Percentiles rank a stretch among this genome's conserved stretches.
Evolutionary conservation across 23 tunicate genomes (phyloP).

Genomic region (Aplidium turbinatum): DNA sequence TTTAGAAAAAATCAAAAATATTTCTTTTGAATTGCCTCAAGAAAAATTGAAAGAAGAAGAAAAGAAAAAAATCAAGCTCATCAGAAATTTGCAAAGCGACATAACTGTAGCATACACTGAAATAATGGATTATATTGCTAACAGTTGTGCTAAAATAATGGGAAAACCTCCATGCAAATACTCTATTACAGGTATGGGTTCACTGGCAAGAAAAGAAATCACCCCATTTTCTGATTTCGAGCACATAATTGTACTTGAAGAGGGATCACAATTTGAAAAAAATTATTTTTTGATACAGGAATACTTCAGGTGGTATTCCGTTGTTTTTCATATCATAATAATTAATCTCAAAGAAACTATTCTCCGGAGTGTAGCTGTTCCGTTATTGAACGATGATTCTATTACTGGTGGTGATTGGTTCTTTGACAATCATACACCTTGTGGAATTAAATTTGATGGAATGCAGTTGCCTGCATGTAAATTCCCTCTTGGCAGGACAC

Average conservation of each 20-base stretch:
- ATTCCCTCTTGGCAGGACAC: slow-evolving; percentile 55
- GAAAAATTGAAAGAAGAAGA: not conserved
- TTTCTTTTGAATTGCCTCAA: not conserved
- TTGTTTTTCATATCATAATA: slow-evolving; percentile 37
- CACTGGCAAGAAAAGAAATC: slow-evolving; percentile 47
- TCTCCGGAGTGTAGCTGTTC: slow-evolving; percentile 17
- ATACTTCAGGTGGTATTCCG: slow-evolving; percentile 63
- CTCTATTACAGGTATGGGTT: slow-evolving; percentile 46
- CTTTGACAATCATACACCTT: slow-evolving; percentile 42
- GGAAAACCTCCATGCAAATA: slow-evolving; percentile 57
- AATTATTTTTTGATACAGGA: slow-evolving; percentile 25
- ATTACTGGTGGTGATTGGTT: slow-evolving; percentile 30
- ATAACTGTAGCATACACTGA: slow-evolving; percentile 25
- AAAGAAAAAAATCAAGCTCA: not conserved
- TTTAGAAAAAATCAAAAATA: not conserved
- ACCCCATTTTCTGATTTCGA: slow-evolving; percentile 56
- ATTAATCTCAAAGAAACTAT: slow-evolving; percentile 46
- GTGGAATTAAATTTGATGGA: slow-evolving; percentile 55
- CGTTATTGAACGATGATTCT: slow-evolving; percentile 21
- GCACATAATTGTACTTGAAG: slow-evolving; percentile 38
- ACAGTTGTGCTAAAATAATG: slow-evolving; percentile 26
- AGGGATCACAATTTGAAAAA: slow-evolving; percentile 24
- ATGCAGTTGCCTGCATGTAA: slow-evolving; percentile 45
- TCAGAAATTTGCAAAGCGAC: slow-evolving; percentile 4
- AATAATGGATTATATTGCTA: slow-evolving; percentile 34